Percentiles rank a stretch among this genome's conserved stretches.
These are phyloP conservation scores for Apotomis turbidana DNA, from an alignment of 2,888 invertebrate genomes.

Conservation along the genomic window DNA sequence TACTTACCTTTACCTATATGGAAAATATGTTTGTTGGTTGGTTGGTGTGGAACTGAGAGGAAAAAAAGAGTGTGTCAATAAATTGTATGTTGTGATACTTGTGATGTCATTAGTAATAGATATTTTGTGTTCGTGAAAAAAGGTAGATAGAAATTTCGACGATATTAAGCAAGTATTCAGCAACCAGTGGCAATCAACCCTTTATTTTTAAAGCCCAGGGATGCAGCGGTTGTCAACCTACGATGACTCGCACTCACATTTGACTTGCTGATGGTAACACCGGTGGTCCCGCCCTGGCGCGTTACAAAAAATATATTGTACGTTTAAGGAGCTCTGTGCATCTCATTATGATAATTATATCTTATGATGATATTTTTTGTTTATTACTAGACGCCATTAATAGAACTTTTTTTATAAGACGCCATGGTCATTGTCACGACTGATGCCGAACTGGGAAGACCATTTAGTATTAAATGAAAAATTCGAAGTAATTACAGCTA, in stretches of 20 bases:
- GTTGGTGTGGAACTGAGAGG: too few species aligned
- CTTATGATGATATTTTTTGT: conserved; percentile 43
- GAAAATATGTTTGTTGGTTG: too few species aligned
- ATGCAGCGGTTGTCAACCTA: conserved; percentile 50
- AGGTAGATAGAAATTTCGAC: too few species aligned
- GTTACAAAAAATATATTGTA: conserved; percentile 57
- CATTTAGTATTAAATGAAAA: too few species aligned
- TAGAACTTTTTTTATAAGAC: conserved; percentile 4
- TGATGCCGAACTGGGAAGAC: neutral
- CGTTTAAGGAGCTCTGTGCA: conserved; percentile 50
- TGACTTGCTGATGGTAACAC: conserved; percentile 75
- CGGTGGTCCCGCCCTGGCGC: conserved; percentile 65
- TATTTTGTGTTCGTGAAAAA: too few species aligned
- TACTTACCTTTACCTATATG: too few species aligned
- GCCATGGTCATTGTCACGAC: neutral
- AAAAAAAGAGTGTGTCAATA: too few species aligned
- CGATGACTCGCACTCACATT: conserved; percentile 69
- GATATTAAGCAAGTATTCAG: neutral
- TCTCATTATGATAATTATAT: conserved; percentile 54
- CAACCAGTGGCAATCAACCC: conserved; percentile 11
- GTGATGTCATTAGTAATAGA: too few species aligned
- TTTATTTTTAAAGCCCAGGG: conserved; percentile 12
- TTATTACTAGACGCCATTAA: conserved; percentile 42
- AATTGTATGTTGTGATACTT: too few species aligned
- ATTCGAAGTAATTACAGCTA: neutral